Base-by-base conservation (phyloP, 2,797 vertebrate species). In the Bryconaethiops microstoma region DNA sequence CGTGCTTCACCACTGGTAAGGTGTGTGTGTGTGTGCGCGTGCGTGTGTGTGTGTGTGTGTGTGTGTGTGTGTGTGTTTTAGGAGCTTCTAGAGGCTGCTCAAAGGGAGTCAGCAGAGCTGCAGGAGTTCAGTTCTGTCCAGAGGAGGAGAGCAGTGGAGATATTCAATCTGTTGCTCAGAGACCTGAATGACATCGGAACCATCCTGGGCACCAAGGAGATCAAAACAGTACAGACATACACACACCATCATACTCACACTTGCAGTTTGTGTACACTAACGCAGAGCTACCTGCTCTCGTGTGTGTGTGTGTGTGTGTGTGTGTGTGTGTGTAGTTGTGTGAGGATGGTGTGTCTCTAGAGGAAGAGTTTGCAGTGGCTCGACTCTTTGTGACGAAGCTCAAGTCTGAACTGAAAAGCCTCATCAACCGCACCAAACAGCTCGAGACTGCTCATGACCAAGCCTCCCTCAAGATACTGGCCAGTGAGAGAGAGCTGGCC, bases 281-380 rank as follows among this genome's bases (percentile, higher is more conserved):
- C 8, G 12, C 45, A 48, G 7, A 48, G 7, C 48, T 16, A 2
- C 16, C 54, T 54, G 14, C 52, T 54, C 52, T 16, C 16, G 48
- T 71, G 69, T 74, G 70, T 84, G 16, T 89, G 57, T 48, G 65
- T 68, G 42, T 69, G 42, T 69, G 40, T 69, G 67, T 69, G 67
- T 70, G 45, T 39, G 12, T 79, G 69, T 54, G 23, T 71, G 69
- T 74, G 70, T 84, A 96, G 95, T 74, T 94, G 87, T 93, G 93
- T 83, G 95, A 97, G 79, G 88, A 92, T 17, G 96, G 96, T 0
- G 95, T 94, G 0, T 94, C 95, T n/a, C 92, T 97, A 4, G 97
- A 98, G 79, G 97, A 98, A 83, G 96, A 97, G 90, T 98, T 98
- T 90, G 97, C 96, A 52, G 93, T 96, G 89, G 96, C 96, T 14